phyloP scores from a whole-genome alignment of 2,888 invertebrate species.

The Eupithecia insigniata region DNA sequence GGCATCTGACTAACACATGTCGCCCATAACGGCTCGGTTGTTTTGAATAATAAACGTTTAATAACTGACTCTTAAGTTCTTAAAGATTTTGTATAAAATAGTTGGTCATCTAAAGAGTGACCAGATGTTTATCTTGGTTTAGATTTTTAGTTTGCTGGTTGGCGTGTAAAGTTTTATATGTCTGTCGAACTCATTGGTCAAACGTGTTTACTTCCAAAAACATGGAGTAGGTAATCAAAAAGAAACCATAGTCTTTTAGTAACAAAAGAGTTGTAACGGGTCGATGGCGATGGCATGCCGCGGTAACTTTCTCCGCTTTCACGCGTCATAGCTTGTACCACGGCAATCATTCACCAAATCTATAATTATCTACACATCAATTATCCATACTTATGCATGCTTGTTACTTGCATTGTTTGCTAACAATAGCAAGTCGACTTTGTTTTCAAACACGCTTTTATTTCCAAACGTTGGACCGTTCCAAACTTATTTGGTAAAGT shows the following conservation, averaged over 20 bases:
- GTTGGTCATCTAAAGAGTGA: neutral
- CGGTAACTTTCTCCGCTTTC: constrained; percentile 77
- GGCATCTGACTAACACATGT: constrained; percentile 70
- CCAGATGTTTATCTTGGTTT: neutral
- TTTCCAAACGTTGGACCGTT: constrained; percentile 16
- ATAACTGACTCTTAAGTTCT: constrained; percentile 28
- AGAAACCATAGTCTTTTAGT: constrained; percentile 21
- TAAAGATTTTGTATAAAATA: constrained; percentile 20
- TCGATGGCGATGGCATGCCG: constrained; percentile 49
- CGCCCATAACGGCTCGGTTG: constrained; percentile 58
- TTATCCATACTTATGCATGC: constrained; percentile 35
- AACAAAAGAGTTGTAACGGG: constrained; percentile 54
- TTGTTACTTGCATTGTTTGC: constrained; percentile 28
- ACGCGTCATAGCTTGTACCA: constrained; percentile 59
- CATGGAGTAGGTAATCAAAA: constrained; percentile 15
- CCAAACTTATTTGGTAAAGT: constrained; percentile 1
- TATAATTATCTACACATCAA: constrained; percentile 56
- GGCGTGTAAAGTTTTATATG: neutral
- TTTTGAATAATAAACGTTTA: constrained; percentile 53
- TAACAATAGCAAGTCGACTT: constrained; percentile 22
- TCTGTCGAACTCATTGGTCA: neutral
- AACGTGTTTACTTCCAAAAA: neutral
- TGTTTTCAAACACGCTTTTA: constrained; percentile 26
- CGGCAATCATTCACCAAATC: constrained; percentile 66
- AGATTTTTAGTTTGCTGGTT: neutral